Evolutionary conservation across 2,888 invertebrate genomes (phyloP), one percentile per base, ranked within the genome.

Genomic region (Drosophila falleni): DNA sequence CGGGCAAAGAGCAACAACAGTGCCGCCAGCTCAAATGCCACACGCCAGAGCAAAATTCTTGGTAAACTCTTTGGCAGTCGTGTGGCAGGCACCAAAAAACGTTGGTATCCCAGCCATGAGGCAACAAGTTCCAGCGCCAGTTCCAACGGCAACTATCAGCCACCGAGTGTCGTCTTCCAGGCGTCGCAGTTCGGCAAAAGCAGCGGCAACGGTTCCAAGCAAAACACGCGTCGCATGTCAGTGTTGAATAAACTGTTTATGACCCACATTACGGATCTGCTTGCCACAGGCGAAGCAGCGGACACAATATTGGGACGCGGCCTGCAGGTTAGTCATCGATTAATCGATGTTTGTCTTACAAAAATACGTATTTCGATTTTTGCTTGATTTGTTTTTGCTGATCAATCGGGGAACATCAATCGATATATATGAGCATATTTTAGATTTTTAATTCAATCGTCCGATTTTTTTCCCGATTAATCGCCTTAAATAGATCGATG

Each of bases 241-340:
- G 95, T 97, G 73, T 92, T 97, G 1, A 97, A 97, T 90, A 96
- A 96, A 92, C 89, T 97, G 53, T 97, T 97, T 84, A 97, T 97
- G 96, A 94, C 95, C 81, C 93, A 96, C 67, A 95, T 97, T 9
- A 96, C 96, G 0, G 97, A 97, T 90, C 92, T 96, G 35, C 94
- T 97, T 94, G 95, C 96, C 1, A 96, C 96, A 0, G 96, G 96
- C 1, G 95, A 95, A 79, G 93, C 94, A 33, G 93, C 95, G 2
- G 92, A 94, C 53, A 92, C 94, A 54, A 93, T 97, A 70, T 80
- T 95, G 13, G 96, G 96, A 9, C 93, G 94, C 76, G 95, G 95
- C 10, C 94, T 92, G 55, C 96, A 97, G 93, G 94, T 97, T n/a
- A 37, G 37, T 37, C 2, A 37, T 29, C 5, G 5, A 29, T 5